Evolutionary conservation across 2,797 vertebrate genomes (phyloP), one percentile per base, ranked within the genome.

Genomic region (Helarctos malayanus): DNA sequence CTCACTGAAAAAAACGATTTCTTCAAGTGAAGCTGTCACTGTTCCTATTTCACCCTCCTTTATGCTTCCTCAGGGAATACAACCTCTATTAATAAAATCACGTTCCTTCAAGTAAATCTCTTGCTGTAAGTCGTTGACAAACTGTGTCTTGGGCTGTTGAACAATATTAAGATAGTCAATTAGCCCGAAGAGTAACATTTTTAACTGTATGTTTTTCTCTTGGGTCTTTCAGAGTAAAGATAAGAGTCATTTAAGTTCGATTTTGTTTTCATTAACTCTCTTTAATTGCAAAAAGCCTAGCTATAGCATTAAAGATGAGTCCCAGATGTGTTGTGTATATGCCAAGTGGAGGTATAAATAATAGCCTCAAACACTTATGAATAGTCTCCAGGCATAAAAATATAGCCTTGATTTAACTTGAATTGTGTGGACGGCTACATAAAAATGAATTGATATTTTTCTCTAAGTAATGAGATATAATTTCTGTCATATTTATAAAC

Each of bases 201-300:
- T 94, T 85, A 84, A 54, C 29, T 82, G 9, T n/a, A 45, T 45
- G 52, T 1, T 85, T 90, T 91, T 89, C 76, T 76, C 25, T 69
- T 88, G 11, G 16, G 9, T 56, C 14, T 96, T 65, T 91, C 19
- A 61, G 45, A 83, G 49, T 57, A 89, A 73, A 95, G 47, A 80
- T 86, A 88, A 73, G 41, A 92, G 59, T 75, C 45, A 45, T 96
- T 84, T 45, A 93, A 89, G 14, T 91, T 96, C 15, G 19, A 65
- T 80, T 95, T 89, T 61, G 41, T 97, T 81, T 95, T 61, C 35
- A 75, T 93, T 73, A 91, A 89, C n/a, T 71, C 35, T 56, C n/a
- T 78, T 96, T 91, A 92, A 87, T 57, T 75, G 32, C 81, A 45
- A 81, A 83, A 89, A 82, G 14, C 1, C 41, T n/a, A 78, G 38